Evolutionary conservation across 1,140 invertebrate species (phyloP).

Genomic region (Penaeus chinensis): DNA sequence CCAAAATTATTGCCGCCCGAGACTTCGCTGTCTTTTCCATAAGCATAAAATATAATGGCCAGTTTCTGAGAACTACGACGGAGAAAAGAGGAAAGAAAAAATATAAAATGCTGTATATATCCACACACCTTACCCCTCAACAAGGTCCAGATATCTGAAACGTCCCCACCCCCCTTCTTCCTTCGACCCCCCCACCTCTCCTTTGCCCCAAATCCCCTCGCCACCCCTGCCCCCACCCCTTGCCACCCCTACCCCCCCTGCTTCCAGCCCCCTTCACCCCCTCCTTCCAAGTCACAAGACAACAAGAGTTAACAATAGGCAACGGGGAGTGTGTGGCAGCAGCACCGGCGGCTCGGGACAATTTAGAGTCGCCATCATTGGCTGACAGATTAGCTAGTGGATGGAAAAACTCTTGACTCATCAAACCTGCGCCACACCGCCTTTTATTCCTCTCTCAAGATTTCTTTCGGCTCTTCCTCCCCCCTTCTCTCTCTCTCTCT

Average conservation of each 20-base stretch:
- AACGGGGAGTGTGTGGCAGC: constrained; percentile 10
- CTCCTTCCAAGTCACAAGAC: neutral
- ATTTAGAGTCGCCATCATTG: constrained; percentile 45
- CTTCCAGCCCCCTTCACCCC: constrained; percentile 10
- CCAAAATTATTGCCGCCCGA: too few relatives aligned
- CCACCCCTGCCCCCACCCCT: neutral
- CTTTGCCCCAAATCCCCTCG: too few relatives aligned
- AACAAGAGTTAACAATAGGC: constrained; percentile 41
- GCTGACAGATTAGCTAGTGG: constrained; percentile 42
- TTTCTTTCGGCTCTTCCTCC: neutral
- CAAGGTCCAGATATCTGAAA: too few relatives aligned
- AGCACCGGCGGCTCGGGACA: constrained; percentile 17
- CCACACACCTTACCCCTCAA: too few relatives aligned
- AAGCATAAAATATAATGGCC: too few relatives aligned
- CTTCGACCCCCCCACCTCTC: neutral
- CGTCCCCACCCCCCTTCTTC: too few relatives aligned
- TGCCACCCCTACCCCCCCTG: neutral
- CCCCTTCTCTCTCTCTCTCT: neutral
- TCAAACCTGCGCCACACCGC: constrained; percentile 15
- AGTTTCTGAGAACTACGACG: too few relatives aligned
- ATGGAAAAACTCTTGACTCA: constrained; percentile 40
- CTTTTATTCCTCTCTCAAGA: constrained; percentile 8
- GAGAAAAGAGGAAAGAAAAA: too few relatives aligned
- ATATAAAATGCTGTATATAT: too few relatives aligned
- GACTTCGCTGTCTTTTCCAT: too few relatives aligned